These are phyloP conservation scores for Myiopsitta monachus DNA, from an alignment of 2,113 vertebrate genomes.

Conservation along the genomic window DNA sequence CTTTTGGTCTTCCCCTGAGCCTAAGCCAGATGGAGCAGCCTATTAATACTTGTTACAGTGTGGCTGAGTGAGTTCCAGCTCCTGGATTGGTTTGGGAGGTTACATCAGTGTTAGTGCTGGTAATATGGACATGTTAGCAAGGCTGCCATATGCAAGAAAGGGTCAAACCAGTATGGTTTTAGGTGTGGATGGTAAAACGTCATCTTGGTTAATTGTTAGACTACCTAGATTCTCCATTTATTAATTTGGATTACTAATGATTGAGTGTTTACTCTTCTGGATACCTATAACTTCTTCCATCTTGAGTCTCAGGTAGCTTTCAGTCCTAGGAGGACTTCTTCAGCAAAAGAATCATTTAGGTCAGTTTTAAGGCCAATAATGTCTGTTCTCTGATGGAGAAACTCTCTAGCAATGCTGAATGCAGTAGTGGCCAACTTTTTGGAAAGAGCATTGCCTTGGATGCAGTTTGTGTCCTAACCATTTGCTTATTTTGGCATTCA, in stretches of 20 bases:
- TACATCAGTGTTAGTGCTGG: not conserved
- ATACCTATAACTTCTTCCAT: not conserved
- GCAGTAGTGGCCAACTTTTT: not conserved
- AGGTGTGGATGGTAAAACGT: not conserved
- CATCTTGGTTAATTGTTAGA: slow-evolving; percentile 1
- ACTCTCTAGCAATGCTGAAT: not conserved
- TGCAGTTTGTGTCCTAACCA: not conserved
- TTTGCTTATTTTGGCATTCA: not conserved
- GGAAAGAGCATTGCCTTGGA: not conserved
- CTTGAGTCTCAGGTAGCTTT: not conserved
- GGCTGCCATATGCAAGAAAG: not conserved
- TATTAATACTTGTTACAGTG: not conserved
- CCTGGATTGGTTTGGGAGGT: not conserved
- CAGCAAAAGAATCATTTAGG: not conserved
- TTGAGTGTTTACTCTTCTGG: not conserved
- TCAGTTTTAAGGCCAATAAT: not conserved
- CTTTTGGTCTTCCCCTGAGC: not conserved
- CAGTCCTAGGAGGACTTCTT: not conserved
- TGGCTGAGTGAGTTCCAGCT: rapidly evolving
- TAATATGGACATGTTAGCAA: not conserved
- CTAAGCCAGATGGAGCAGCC: not conserved
- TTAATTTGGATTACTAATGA: slow-evolving; percentile 12
- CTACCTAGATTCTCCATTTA: not conserved
- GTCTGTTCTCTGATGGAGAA: not conserved
- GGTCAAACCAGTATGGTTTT: not conserved